Evolutionary conservation across 2,113 vertebrate genomes (phyloP).

Genomic region (Phainopepla nitens): DNA sequence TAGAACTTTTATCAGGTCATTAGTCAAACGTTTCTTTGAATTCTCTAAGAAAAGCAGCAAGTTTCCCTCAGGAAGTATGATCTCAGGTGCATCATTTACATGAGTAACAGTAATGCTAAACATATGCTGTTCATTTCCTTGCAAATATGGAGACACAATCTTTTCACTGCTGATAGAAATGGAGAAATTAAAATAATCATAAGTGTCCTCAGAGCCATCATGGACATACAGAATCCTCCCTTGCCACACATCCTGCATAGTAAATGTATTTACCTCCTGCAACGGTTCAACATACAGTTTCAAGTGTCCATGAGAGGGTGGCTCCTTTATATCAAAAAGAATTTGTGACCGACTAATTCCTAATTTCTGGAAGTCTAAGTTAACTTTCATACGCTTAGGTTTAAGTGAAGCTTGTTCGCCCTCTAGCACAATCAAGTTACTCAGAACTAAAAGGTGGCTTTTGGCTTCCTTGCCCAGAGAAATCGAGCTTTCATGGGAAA

Average conservation of each 20-base stretch:
- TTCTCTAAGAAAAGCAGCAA: conserved; percentile 83
- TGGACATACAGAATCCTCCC: conserved; percentile 84
- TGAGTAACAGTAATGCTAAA: conserved; percentile 81
- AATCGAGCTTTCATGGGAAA: conserved; percentile 28
- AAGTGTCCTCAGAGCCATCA: conserved; percentile 82
- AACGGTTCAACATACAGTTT: conserved; percentile 73
- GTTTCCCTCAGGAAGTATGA: conserved; percentile 83
- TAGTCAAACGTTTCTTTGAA: conserved; percentile 81
- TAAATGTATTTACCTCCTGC: conserved; percentile 76
- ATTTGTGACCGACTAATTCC: conserved; percentile 84
- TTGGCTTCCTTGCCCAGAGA: conserved; percentile 64
- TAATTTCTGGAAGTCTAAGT: conserved; percentile 79
- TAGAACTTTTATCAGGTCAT: conserved; percentile 74
- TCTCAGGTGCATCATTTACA: conserved; percentile 84
- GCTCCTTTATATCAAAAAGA: conserved; percentile 77
- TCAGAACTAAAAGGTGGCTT: conserved; percentile 74
- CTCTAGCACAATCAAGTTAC: conserved; percentile 81
- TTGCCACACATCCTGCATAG: conserved; percentile 83
- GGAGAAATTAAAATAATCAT: conserved; percentile 83
- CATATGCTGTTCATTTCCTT: conserved; percentile 67
- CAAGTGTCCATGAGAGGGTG: conserved; percentile 78
- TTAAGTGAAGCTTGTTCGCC: conserved; percentile 78
- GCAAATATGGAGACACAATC: conserved; percentile 72
- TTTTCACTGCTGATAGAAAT: conserved; percentile 78
- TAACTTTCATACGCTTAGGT: conserved; percentile 83